Evolutionary conservation across 2,888 invertebrate genomes (phyloP).

Genomic region (Mycalesis mineus): DNA sequence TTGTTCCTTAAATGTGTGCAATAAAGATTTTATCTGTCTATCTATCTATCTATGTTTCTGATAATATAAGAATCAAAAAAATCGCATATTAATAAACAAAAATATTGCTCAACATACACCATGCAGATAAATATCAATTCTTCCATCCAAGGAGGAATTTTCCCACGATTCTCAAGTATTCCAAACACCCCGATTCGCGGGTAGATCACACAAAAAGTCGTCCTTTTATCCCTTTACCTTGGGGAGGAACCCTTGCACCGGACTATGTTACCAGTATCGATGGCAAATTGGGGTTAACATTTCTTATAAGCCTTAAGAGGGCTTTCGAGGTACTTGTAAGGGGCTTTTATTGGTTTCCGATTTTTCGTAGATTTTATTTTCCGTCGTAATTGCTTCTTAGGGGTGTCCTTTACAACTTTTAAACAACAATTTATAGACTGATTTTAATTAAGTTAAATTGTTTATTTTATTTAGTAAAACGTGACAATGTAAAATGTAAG

Average conservation of each 20-base stretch:
- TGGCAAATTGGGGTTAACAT: constrained; percentile 67
- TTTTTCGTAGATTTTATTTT: constrained; percentile 35
- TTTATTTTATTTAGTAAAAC: too few relatives aligned
- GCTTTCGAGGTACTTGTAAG: constrained; percentile 55
- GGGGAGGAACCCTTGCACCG: constrained; percentile 48
- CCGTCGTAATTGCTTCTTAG: neutral
- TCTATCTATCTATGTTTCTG: too few relatives aligned
- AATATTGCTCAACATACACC: too few relatives aligned
- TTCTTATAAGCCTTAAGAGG: constrained; percentile 57
- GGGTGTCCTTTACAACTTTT: too few relatives aligned
- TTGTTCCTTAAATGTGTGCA: too few relatives aligned
- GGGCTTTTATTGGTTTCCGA: constrained; percentile 47
- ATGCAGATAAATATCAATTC: neutral
- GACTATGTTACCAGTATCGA: constrained; percentile 68
- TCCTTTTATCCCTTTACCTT: constrained; percentile 66
- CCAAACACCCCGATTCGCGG: constrained; percentile 66
- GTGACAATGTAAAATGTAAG: neutral
- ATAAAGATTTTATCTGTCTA: too few relatives aligned
- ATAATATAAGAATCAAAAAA: too few relatives aligned
- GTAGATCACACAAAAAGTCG: constrained; percentile 66
- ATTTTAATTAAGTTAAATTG: too few relatives aligned
- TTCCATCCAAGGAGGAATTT: constrained; percentile 8
- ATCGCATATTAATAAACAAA: too few relatives aligned
- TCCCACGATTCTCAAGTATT: constrained; percentile 52
- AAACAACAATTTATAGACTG: too few relatives aligned